Evolutionary conservation across 2,797 vertebrate species (phyloP).

Genomic region (Dendrocincla fuliginosa): DNA sequence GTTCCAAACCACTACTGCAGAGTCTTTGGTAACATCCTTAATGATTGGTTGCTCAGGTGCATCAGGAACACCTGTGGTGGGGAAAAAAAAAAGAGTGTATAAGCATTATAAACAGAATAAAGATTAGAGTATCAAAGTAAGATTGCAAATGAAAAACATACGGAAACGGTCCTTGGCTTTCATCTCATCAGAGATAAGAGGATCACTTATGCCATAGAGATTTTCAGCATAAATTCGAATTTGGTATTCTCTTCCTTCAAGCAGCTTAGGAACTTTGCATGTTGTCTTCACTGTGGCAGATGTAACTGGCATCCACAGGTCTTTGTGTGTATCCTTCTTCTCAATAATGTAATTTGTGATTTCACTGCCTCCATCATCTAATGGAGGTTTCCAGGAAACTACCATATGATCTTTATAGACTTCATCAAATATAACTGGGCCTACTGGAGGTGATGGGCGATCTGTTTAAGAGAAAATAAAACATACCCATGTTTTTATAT

Average conservation of each 20-base stretch:
- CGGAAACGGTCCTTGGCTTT: slow-evolving; percentile 96
- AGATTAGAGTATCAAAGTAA: not conserved
- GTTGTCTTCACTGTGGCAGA: slow-evolving; percentile 89
- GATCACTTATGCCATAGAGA: slow-evolving; percentile 95
- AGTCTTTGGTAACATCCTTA: slow-evolving; percentile 90
- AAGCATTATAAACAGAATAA: not conserved
- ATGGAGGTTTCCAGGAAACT: slow-evolving; percentile 96
- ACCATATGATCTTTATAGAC: slow-evolving; percentile 95
- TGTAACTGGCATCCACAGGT: slow-evolving; percentile 93
- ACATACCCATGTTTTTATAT: not conserved
- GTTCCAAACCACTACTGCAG: slow-evolving; percentile 91
- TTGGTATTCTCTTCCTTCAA: slow-evolving; percentile 93
- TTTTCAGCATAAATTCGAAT: slow-evolving; percentile 96
- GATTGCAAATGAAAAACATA: slow-evolving; percentile 75
- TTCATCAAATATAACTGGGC: slow-evolving; percentile 94
- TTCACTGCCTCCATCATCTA: slow-evolving; percentile 91
- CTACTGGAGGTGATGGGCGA: slow-evolving; percentile 92
- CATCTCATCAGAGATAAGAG: slow-evolving; percentile 93
- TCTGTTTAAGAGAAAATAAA: slow-evolving; percentile 77
- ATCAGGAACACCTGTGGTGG: slow-evolving; percentile 89
- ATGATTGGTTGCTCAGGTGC: slow-evolving; percentile 92
- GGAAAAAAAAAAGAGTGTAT: not conserved
- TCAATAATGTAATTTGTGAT: slow-evolving; percentile 97
- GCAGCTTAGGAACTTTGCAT: slow-evolving; percentile 94
- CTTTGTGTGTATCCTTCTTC: slow-evolving; percentile 91